A percentile compares a stretch with the other conserved stretches of the same genome.
Conservation (phyloP, 2,113 vertebrate species). For the Leuciscus idus region DNA sequence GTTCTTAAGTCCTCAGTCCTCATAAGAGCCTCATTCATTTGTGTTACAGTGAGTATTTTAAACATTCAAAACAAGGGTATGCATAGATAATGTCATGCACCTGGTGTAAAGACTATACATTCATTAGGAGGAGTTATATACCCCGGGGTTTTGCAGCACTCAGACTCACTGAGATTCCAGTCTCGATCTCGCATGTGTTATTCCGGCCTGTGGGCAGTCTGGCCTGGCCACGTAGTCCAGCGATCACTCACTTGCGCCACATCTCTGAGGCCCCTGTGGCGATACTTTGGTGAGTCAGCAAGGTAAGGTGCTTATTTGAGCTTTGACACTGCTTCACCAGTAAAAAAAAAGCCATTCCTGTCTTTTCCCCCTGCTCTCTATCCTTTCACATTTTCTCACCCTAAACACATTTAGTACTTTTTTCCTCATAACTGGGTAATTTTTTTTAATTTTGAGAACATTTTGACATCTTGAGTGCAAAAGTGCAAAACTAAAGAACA, state of each 20-base stretch:
- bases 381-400: background rate
- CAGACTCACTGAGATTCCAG: slow-evolving; percentile 25
- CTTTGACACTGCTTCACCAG: slow-evolving; percentile 21
- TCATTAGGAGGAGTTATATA: slow-evolving; percentile 1
- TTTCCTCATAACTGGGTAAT: background rate
- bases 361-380: background rate
- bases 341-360: background rate
- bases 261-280: slow-evolving; percentile 4
- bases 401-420: background rate
- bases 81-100: background rate
- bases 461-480: background rate
- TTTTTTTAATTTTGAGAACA: background rate
- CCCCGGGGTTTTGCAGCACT: background rate
- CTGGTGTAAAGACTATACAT: slow-evolving; percentile 23
- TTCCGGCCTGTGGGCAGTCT: slow-evolving; percentile 26
- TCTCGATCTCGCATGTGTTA: background rate
- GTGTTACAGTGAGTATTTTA: slow-evolving; percentile 2
- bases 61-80: background rate
- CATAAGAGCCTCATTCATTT: background rate
- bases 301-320: slow-evolving; percentile 41
- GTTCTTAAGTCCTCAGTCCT: background rate
- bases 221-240: background rate
- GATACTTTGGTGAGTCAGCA: slow-evolving; percentile 45
- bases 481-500: background rate
- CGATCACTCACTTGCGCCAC: background rate